These are phyloP conservation scores for Caenorhabditis sp. DNA, from an alignment of 2,888 invertebrate genomes.

Conservation along the genomic window DNA sequence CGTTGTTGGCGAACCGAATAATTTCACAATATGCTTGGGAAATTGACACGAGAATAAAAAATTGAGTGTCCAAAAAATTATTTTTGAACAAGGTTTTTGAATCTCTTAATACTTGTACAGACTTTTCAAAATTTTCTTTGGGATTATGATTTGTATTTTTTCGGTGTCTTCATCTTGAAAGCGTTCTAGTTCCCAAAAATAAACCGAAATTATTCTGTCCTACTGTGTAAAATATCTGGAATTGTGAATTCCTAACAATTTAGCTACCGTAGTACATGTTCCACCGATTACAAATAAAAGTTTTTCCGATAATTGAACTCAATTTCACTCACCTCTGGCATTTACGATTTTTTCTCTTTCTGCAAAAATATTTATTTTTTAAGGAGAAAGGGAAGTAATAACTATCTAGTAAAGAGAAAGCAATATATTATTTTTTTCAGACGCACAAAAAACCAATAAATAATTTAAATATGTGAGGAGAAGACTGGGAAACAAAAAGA, in stretches of 20 bases:
- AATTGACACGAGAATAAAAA: neutral
- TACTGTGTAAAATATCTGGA: no score
- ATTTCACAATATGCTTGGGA: neutral
- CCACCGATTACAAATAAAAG: conserved; percentile 25
- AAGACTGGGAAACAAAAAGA: neutral
- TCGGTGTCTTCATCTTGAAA: no score
- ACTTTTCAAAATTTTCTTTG: no score
- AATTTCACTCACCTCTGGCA: conserved; percentile 32
- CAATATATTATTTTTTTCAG: neutral
- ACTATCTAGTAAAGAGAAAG: neutral
- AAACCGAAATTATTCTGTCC: no score
- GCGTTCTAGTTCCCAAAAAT: no score
- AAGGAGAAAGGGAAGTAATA: conserved; percentile 9
- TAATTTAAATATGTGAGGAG: conserved; percentile 1
- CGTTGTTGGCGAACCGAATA: conserved; percentile 7
- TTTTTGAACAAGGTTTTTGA: no score
- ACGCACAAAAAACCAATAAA: neutral
- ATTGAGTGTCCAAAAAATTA: no score
- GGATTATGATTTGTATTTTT: no score
- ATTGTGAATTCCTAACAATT: no score
- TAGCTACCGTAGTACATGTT: no score
- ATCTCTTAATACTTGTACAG: no score
- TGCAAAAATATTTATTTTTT: conserved; percentile 1
- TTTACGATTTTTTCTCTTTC: conserved; percentile 11
- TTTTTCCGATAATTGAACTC: conserved; percentile 52